Evolutionary conservation across 2,113 vertebrate species (phyloP).

Genomic region (Myotis davidii): DNA sequence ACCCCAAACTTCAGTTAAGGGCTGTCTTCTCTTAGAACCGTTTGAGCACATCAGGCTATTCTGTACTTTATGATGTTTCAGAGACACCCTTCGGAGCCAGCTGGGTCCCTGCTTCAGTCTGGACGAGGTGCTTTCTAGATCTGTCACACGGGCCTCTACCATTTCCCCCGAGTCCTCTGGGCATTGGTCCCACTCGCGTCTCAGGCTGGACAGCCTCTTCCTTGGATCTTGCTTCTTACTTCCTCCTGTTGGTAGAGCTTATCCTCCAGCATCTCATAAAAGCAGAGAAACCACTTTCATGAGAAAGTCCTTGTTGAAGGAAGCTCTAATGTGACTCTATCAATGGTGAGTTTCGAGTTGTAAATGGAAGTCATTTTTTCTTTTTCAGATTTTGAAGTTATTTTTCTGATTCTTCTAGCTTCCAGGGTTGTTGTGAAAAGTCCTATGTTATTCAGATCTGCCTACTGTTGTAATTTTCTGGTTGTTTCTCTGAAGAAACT

Average conservation of each 20-base stretch:
- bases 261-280: neutral
- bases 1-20: neutral
- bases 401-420: neutral
- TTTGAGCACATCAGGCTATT: neutral
- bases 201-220: neutral
- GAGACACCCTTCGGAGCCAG: neutral
- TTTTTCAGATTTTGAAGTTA: neutral
- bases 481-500: neutral
- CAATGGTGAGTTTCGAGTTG: neutral
- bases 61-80: neutral
- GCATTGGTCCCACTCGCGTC: neutral
- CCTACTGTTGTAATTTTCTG: neutral
- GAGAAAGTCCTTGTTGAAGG: neutral
- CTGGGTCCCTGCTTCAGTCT: neutral
- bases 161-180: neutral
- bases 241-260: neutral
- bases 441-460: neutral
- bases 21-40: neutral
- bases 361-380: neutral
- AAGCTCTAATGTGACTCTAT: neutral
- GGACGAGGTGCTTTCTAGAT: neutral
- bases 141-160: neutral
- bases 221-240: neutral
- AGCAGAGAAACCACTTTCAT: neutral
- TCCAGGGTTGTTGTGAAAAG: neutral